A percentile compares a stretch with the other conserved stretches of the same genome.
Conservation (phyloP, 2,113 vertebrate species). For the Triplophysa tibetana region DNA sequence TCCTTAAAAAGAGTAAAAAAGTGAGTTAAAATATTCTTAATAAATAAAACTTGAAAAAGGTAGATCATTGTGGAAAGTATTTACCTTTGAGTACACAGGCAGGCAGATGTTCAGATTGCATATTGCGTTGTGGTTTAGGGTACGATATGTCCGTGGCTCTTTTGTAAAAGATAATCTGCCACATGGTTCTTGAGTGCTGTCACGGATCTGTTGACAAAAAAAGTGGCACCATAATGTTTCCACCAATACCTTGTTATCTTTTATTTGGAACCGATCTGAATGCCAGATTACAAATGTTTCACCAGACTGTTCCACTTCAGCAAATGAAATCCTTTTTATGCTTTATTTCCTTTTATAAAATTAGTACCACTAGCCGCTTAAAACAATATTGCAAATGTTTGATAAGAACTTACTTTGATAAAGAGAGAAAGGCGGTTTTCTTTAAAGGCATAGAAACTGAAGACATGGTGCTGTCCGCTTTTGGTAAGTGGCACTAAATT, state of each 20-base stretch:
- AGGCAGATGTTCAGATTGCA: conserved; percentile 98
- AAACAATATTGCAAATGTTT: neutral
- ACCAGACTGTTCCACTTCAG: neutral
- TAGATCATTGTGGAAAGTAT: neutral
- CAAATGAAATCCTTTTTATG: neutral
- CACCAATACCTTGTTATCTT: neutral
- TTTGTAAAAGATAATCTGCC: conserved; percentile 96
- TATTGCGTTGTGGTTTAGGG: conserved; percentile 93
- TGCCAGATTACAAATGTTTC: neutral
- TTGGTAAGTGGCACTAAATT: conserved; percentile 96
- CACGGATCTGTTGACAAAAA: conserved; percentile 80
- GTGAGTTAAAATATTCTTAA: neutral
- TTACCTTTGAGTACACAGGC: conserved; percentile 74
- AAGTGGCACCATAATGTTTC: neutral
- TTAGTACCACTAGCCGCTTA: too few relatives aligned
- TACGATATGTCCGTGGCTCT: conserved; percentile 92
- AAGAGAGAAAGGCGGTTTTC: conserved; percentile 96
- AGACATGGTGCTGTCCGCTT: conserved; percentile 95
- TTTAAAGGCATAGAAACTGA: conserved; percentile 98
- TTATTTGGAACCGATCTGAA: neutral
- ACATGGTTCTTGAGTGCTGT: conserved; percentile 95
- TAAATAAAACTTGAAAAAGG: neutral
- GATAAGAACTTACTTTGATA: conserved; percentile 84
- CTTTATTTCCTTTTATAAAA: neutral
- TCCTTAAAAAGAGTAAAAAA: conserved; percentile 76